phyloP scores from a whole-genome alignment of 2,888 invertebrate species.

The Philopedon plagiatum region DNA sequence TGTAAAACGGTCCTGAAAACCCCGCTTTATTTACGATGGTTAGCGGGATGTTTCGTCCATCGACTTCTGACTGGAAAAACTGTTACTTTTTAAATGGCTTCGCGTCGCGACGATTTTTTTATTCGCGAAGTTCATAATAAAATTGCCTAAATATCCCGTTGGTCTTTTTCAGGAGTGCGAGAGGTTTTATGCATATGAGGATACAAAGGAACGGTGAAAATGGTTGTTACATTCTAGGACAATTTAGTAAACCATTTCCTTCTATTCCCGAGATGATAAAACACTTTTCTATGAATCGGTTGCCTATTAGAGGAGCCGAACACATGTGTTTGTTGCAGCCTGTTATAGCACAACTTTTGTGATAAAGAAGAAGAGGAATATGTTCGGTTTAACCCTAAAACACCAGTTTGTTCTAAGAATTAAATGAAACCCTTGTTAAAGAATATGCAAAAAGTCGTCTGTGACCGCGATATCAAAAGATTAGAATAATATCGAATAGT shows the following conservation, averaged over 20 bases:
- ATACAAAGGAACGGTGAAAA: conserved; percentile 84
- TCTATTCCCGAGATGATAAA: conserved; percentile 96
- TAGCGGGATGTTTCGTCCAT: too few relatives aligned
- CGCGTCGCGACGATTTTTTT: too few relatives aligned
- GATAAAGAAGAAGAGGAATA: conserved; percentile 59
- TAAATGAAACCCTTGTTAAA: background rate
- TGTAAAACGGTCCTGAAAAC: too few relatives aligned
- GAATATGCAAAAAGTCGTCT: conserved; percentile 10
- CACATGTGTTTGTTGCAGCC: conserved; percentile 96
- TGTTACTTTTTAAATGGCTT: too few relatives aligned
- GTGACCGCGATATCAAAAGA: conserved; percentile 6
- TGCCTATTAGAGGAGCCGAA: conserved; percentile 95
- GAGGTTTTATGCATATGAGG: conserved; percentile 98
- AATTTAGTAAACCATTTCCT: conserved; percentile 92
- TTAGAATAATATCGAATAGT: conserved; percentile 27
- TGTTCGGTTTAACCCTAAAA: background rate
- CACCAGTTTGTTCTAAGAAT: conserved; percentile 6
- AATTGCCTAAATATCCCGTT: too few relatives aligned
- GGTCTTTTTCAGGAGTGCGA: conserved; percentile 81
- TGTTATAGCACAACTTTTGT: conserved; percentile 87
- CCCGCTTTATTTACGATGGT: too few relatives aligned
- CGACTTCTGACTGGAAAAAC: too few relatives aligned
- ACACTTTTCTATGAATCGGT: conserved; percentile 92
- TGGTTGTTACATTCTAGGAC: conserved; percentile 90
- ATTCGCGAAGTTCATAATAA: too few relatives aligned